Base-by-base conservation (phyloP, 2,888 invertebrate species). In the Buathra laborator region DNA sequence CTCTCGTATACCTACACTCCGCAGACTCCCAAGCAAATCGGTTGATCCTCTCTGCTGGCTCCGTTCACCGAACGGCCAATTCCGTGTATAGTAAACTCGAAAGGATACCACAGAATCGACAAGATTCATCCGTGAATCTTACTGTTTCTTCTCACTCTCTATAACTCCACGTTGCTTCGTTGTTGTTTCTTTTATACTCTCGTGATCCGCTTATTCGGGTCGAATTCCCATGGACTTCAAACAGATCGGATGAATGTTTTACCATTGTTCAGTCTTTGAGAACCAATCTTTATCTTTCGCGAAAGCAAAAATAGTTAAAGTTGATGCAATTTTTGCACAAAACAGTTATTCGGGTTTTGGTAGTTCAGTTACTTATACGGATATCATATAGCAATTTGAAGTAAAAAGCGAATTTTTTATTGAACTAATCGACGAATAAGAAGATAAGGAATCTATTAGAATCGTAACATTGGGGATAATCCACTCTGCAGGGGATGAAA, bases 21-120 rank as follows among this genome's bases (percentile, higher is more conserved):
- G 48, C 72, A 67, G 56, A 51, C 14, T 16, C 46, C 74, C 78
- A 53, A 70, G 68, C 68, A 2, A 44, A 24, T 59, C n/a, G 43
- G 19, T 24, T 51, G 51, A 77, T 77, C 76, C 77, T 80, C 76
- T 56, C 72, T 48, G 12, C 48, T 37, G n/a, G 67, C 16, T 37
- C n/a, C 67, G 66, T 62, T 81, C 77, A 72, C 77, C 67, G 43
- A 77, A 32, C 56, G 75, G 24, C 48, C 19, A 56, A 53, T 56
- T 48, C 66, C 59, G 48, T 67, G 64, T 72, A 43, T n/a, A 62
- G 24, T 37, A 12, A 72, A 51, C 48, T 32, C 59, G 59, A 32
- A 32, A 29, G 59, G 59, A 62, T 32, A 32, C 59, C 29, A 62
- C 59, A 6, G 59, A 24, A 32, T 48, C 1, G 32, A 67, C 56